Conservation (phyloP, 35 echinoderm and acorn worm genomes). For the Patiria miniata region DNA sequence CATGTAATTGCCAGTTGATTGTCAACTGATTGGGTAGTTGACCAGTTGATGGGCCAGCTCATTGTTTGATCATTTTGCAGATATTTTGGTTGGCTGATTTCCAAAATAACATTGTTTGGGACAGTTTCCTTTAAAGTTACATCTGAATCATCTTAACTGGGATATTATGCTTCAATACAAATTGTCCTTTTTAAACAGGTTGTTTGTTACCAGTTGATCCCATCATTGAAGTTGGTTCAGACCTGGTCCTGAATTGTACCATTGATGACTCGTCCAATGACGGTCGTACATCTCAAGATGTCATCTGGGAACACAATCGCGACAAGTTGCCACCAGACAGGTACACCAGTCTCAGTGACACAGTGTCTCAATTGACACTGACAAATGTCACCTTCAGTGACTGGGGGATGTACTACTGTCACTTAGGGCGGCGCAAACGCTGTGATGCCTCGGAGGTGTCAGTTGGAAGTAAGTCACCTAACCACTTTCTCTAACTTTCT, state of each 20-base stretch:
- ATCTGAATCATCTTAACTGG: too few relatives aligned
- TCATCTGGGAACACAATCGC: background rate
- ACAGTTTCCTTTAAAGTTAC: too few relatives aligned
- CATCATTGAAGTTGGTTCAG: background rate
- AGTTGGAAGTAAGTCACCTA: slow-evolving; percentile 1
- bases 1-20: too few relatives aligned
- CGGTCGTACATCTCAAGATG: background rate
- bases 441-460: background rate
- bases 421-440: background rate
- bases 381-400: background rate
- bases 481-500: too few relatives aligned
- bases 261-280: background rate
- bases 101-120: too few relatives aligned
- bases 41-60: too few relatives aligned
- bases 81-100: too few relatives aligned
- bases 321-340: background rate
- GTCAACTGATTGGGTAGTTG: too few relatives aligned
- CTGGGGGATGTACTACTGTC: background rate
- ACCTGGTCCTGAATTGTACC: background rate
- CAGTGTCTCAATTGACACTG: background rate
- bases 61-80: too few relatives aligned
- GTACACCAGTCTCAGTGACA: background rate
- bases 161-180: too few relatives aligned
- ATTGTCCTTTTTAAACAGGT: too few relatives aligned
- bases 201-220: background rate